Percentiles rank a stretch among this genome's conserved stretches.
phyloP scores from a whole-genome alignment of 2,888 invertebrate species.

The Drosophila engyochracea region DNA sequence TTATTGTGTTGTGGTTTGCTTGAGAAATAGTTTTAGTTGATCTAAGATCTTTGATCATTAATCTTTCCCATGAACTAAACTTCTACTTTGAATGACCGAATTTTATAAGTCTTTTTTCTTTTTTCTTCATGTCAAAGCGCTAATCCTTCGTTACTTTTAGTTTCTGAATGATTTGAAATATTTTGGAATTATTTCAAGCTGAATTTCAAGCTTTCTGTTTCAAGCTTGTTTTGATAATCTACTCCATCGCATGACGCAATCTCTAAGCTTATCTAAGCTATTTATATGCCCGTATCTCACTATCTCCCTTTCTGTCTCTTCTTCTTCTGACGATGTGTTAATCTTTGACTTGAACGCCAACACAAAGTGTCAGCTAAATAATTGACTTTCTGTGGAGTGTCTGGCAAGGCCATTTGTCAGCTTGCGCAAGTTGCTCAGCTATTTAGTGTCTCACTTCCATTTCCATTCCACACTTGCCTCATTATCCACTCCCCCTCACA shows the following conservation, averaged over 20 bases:
- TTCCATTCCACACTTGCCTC: slow-evolving; percentile 30
- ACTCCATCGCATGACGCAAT: not conserved
- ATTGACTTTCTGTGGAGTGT: slow-evolving; percentile 19
- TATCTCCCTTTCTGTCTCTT: not conserved
- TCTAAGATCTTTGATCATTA: slow-evolving; percentile 10
- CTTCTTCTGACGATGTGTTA: not conserved
- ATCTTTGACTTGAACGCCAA: slow-evolving; percentile 16
- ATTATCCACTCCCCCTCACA: slow-evolving; percentile 26
- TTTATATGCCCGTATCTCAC: not conserved
- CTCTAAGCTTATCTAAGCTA: not conserved
- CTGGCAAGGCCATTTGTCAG: slow-evolving; percentile 42
- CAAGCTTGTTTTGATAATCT: slow-evolving; percentile 3
- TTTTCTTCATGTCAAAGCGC: not conserved
- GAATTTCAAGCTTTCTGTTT: not conserved
- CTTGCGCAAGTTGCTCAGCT: slow-evolving; percentile 47
- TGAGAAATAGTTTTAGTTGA: slow-evolving; percentile 2
- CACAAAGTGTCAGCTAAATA: slow-evolving; percentile 34
- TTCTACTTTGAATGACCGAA: not conserved
- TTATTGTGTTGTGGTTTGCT: not conserved
- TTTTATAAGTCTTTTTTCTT: not conserved
- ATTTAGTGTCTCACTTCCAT: slow-evolving; percentile 48
- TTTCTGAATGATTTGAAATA: not conserved
- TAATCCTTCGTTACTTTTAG: not conserved
- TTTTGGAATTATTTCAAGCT: not conserved
- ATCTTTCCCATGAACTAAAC: not conserved